A percentile compares a stretch with the other conserved stretches of the same genome.
phyloP scores from a whole-genome alignment of 2,113 vertebrate genomes.

The Pitta sordida region DNA sequence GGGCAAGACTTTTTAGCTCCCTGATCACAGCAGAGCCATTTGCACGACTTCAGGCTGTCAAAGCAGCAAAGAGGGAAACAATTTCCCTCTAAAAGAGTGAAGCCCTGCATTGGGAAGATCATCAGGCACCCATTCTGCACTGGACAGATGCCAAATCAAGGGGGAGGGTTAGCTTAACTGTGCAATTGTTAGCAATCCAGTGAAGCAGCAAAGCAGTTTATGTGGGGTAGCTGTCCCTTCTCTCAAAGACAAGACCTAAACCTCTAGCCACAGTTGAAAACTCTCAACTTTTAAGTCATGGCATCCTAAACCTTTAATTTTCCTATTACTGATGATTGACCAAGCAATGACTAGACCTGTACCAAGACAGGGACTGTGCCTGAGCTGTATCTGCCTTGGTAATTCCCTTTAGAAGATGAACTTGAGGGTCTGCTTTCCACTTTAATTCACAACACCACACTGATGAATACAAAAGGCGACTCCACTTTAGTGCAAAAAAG shows the following conservation, averaged over 20 bases:
- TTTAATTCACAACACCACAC: not conserved
- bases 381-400: not conserved
- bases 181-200: not conserved
- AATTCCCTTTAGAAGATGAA: not conserved
- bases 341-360: not conserved
- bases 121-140: not conserved
- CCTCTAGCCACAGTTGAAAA: not conserved
- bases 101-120: not conserved
- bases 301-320: not conserved
- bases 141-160: not conserved
- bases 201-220: slow-evolving; percentile 7
- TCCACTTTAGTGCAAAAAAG: not conserved
- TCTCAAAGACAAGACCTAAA: not conserved
- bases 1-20: not conserved
- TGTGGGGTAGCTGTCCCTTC: not conserved
- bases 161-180: not conserved
- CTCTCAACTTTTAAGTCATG: not conserved
- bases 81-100: not conserved
- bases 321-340: not conserved
- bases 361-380: not conserved
- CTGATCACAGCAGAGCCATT: not conserved
- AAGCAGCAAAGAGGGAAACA: not conserved
- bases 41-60: not conserved
- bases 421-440: not conserved
- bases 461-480: not conserved